Evolutionary conservation across 2,113 vertebrate species (phyloP).

Genomic region (Anas platyrhynchos): DNA sequence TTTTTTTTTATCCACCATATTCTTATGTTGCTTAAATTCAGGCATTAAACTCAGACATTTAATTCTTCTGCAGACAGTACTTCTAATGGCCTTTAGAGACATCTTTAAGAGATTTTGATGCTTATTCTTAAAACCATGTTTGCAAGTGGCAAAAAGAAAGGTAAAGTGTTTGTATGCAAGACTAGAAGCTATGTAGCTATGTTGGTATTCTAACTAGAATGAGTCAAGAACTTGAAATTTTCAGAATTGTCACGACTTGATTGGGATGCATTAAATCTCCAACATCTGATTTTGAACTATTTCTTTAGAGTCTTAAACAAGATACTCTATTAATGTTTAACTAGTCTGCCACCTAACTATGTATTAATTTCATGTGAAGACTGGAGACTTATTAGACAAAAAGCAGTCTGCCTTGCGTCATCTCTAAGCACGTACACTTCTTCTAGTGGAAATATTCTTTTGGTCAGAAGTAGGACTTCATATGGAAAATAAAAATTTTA

Average conservation of each 20-base stretch:
- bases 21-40: not conserved
- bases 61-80: not conserved
- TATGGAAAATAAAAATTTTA: constrained; percentile 6
- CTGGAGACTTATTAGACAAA: not conserved
- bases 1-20: not conserved
- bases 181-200: not conserved
- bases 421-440: not conserved
- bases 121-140: not conserved
- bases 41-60: not conserved
- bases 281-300: not conserved
- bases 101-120: not conserved
- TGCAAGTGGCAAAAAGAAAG: not conserved
- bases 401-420: not conserved
- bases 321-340: not conserved
- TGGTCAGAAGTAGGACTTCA: constrained; percentile 1
- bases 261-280: not conserved
- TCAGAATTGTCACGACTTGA: not conserved
- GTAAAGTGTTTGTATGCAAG: not conserved
- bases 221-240: not conserved
- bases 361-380: not conserved
- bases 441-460: not conserved
- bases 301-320: not conserved
- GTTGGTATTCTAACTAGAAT: not conserved
- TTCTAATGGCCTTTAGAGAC: not conserved
- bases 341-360: not conserved